A percentile compares a stretch with the other conserved stretches of the same genome.
Evolutionary conservation across 2,888 invertebrate species (phyloP).

Genomic region (Pecten maximus): DNA sequence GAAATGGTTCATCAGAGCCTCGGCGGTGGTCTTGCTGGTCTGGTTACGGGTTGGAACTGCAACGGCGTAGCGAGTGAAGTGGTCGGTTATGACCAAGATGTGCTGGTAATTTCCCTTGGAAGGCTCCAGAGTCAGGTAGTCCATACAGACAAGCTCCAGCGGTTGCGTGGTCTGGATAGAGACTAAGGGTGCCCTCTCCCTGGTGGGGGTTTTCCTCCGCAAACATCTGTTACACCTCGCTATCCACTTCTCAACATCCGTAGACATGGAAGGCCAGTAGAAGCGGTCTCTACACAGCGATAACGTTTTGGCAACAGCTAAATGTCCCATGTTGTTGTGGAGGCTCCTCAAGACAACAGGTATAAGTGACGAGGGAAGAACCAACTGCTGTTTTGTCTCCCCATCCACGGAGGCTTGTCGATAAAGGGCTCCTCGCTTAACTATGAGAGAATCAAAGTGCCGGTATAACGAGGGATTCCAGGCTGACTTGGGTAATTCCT

Average conservation of each 20-base stretch:
- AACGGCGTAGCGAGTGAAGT: conserved; percentile 44
- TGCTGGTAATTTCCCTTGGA: conserved; percentile 44
- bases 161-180: background rate
- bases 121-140: background rate
- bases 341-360: background rate
- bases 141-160: conserved; percentile 9
- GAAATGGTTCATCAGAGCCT: too few species aligned
- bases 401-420: background rate
- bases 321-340: conserved; percentile 42
- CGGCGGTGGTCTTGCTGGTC: conserved; percentile 40
- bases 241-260: conserved; percentile 39
- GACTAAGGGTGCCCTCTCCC: background rate
- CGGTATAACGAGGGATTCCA: background rate
- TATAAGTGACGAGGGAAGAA: background rate
- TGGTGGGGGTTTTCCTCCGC: conserved; percentile 40
- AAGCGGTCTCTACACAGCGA: conserved; percentile 43
- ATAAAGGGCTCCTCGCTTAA: conserved; percentile 1
- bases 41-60: conserved; percentile 42
- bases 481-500: background rate
- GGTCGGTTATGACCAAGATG: conserved; percentile 40
- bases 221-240: conserved; percentile 43
- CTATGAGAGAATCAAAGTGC: background rate
- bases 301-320: conserved; percentile 46
- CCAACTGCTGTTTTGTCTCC: background rate
- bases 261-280: conserved; percentile 50